These are phyloP conservation scores for Ecliptopera silaceata DNA, from an alignment of 2,888 invertebrate species.

Conservation along the genomic window DNA sequence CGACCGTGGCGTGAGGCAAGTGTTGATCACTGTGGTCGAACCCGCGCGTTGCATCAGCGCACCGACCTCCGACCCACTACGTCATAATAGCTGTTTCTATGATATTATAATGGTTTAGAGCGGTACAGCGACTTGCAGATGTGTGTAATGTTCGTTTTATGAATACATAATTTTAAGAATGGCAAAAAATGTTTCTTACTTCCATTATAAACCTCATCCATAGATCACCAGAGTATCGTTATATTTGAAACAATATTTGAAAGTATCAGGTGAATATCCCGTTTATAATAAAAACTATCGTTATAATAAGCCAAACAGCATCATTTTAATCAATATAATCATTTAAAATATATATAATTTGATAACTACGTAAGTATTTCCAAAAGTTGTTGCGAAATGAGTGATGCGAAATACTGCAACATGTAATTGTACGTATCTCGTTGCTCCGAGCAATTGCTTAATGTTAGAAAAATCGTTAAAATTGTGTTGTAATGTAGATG, in stretches of 20 bases:
- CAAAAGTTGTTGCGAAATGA: conserved; percentile 3
- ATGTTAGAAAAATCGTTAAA: neutral
- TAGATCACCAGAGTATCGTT: too few species aligned
- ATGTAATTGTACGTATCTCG: neutral
- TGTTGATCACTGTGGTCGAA: conserved; percentile 2
- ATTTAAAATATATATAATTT: too few species aligned
- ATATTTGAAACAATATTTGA: too few species aligned
- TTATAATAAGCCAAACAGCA: too few species aligned
- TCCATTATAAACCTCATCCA: too few species aligned
- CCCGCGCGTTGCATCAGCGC: conserved; percentile 14
- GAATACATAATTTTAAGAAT: too few species aligned
- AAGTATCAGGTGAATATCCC: too few species aligned
- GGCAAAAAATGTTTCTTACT: too few species aligned
- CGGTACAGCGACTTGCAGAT: neutral
- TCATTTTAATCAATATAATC: too few species aligned
- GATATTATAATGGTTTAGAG: neutral
- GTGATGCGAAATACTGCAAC: conserved; percentile 5
- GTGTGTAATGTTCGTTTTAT: too few species aligned
- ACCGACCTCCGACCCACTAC: conserved; percentile 19
- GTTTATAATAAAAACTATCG: too few species aligned
- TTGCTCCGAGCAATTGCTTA: conserved; percentile 3
- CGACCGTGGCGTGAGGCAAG: conserved; percentile 16
- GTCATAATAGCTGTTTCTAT: conserved; percentile 7
- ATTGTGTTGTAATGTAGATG: too few species aligned
- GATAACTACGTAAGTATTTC: neutral